Conservation (phyloP, 1,140 invertebrate species). For the Melanaphis sacchari region DNA sequence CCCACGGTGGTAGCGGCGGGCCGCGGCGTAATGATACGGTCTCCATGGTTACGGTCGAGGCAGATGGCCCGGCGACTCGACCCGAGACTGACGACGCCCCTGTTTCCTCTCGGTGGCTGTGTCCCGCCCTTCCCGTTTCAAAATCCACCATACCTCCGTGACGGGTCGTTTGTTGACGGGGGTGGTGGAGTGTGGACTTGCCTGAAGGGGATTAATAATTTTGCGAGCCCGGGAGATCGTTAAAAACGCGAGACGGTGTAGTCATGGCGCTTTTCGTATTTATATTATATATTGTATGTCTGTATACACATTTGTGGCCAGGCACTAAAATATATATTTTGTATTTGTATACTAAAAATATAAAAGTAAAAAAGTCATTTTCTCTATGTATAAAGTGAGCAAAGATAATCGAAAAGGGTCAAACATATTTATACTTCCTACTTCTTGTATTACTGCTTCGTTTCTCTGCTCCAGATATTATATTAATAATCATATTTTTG, state of each 20-base stretch:
- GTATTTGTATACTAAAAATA: neutral
- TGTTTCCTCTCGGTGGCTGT: conserved; percentile 28
- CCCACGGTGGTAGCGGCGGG: neutral
- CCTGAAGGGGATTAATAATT: conserved; percentile 53
- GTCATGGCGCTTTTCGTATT: neutral
- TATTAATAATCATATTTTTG: neutral
- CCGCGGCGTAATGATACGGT: conserved; percentile 56
- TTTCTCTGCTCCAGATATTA: neutral
- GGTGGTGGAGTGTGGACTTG: neutral
- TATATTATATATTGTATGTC: neutral
- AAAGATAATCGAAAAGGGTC: neutral
- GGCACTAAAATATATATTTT: neutral
- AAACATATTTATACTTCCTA: neutral
- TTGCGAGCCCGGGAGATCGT: conserved; percentile 56
- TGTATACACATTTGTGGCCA: neutral
- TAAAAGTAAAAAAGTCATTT: neutral
- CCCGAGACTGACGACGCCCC: conserved; percentile 51
- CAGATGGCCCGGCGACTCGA: conserved; percentile 54
- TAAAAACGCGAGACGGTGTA: conserved; percentile 48
- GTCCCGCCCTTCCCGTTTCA: neutral
- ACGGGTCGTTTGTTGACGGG: neutral
- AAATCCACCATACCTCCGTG: too few relatives aligned
- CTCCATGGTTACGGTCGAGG: conserved; percentile 28
- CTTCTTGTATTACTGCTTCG: neutral
- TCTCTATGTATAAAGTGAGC: neutral